Conservation (phyloP, 2,113 vertebrate genomes). For the Paramormyrops kingsleyae region DNA sequence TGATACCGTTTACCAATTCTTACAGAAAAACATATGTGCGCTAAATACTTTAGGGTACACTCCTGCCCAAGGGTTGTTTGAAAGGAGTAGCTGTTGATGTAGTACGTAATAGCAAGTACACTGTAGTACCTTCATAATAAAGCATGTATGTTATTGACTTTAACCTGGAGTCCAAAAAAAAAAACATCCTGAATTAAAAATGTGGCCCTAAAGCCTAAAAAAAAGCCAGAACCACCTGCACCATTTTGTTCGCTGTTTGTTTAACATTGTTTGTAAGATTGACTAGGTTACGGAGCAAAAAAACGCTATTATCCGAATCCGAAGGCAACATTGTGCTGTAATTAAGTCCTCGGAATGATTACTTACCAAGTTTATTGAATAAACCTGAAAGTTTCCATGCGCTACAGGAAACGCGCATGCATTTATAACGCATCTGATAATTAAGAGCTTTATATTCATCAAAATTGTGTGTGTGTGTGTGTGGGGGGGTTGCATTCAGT, state of each 20-base stretch:
- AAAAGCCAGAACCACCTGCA: slow-evolving; percentile 10
- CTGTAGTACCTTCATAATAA: not conserved
- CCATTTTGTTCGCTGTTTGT: not conserved
- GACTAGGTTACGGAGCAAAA: not conserved
- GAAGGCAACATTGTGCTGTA: slow-evolving; percentile 35
- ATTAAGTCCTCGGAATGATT: slow-evolving; percentile 37
- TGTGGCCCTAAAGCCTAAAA: slow-evolving; percentile 28
- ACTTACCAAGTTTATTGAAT: slow-evolving; percentile 49
- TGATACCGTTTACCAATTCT: not conserved
- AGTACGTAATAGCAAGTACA: not conserved
- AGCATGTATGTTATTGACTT: slow-evolving; percentile 48
- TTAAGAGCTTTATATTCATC: slow-evolving; percentile 2
- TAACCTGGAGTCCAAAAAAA: slow-evolving; percentile 55
- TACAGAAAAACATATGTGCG: not conserved
- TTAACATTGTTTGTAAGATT: not conserved
- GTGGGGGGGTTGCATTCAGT: not conserved
- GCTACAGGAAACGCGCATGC: not conserved
- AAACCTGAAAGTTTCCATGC: slow-evolving; percentile 29
- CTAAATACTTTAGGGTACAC: not conserved
- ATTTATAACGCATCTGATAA: not conserved
- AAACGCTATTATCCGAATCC: slow-evolving; percentile 9
- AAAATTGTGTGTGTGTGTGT: not conserved
- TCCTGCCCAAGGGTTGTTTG: not conserved
- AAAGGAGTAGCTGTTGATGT: not conserved
- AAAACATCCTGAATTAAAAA: not conserved